Evolutionary conservation across 2,888 invertebrate species (phyloP).

Genomic region (Eupithecia subumbrata): DNA sequence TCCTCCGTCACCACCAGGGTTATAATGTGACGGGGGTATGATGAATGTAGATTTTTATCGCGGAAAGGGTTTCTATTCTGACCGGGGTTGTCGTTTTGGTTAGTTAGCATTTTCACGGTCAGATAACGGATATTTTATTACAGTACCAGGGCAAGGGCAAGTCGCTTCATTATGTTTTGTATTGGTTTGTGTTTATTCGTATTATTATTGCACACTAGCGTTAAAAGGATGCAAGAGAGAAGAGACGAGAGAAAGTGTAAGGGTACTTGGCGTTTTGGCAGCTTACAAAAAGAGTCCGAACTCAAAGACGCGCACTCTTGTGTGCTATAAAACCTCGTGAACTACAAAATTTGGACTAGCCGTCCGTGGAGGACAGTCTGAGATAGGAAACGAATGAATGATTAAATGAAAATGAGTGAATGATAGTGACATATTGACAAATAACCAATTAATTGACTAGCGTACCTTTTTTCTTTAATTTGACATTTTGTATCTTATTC

Average conservation of each 20-base stretch:
- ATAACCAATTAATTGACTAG: too few species aligned
- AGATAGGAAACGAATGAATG: background rate
- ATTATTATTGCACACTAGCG: background rate
- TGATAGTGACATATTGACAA: too few species aligned
- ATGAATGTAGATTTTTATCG: constrained; percentile 43
- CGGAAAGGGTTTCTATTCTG: constrained; percentile 17
- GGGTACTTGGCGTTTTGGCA: background rate
- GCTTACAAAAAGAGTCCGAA: too few species aligned
- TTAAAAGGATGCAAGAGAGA: background rate
- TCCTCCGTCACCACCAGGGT: constrained; percentile 39
- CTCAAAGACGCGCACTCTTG: too few species aligned
- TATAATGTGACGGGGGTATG: constrained; percentile 36
- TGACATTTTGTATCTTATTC: too few species aligned
- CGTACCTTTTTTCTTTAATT: too few species aligned
- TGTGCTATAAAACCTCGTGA: too few species aligned
- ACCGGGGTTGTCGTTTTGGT: constrained; percentile 16
- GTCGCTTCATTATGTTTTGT: background rate
- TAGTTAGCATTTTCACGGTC: constrained; percentile 18
- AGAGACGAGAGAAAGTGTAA: too few species aligned
- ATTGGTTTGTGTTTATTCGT: background rate
- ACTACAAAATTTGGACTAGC: background rate
- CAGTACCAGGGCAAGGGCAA: background rate
- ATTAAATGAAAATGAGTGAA: background rate
- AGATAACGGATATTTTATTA: constrained; percentile 7
- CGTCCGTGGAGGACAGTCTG: background rate